Base-by-base conservation (phyloP, 2,888 invertebrate genomes). In the Eudasyphora cyanicolor region DNA sequence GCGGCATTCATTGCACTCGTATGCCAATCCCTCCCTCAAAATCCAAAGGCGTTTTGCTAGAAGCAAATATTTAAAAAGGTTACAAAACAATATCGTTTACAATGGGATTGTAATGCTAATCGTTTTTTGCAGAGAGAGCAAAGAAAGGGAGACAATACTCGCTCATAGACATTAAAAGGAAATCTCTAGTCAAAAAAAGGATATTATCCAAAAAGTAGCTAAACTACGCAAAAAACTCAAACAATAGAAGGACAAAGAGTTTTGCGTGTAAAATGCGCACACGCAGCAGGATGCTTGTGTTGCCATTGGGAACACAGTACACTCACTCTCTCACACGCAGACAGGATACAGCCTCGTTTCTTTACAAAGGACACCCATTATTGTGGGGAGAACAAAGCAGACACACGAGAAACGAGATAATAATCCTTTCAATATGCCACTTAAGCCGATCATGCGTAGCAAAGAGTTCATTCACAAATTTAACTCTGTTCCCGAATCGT, bases 391-490 rank as follows among this genome's bases (percentile, higher is more conserved):
- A 42, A 10, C 19, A 38, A 73, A 8, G 64, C 32, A 77, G 0
- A 54, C 49, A 62, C 12, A 67, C 67, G 75, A 24, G 38, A 86
- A 84, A 74, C 79, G 64, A 84, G 86, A 88, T 88, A 86, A 86
- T 91, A 91, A 91, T 91, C 91, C 91, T 90, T 91, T 91, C 90
- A 91, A 89, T 91, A 90, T 87, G 90, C 89, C 91, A 90, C 91
- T 91, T 92, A 91, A 92, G 92, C 91, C 88, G 91, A 91, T 91
- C 91, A 91, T 89, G 89, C 90, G 86, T 89, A 88, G 87, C 88
- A 87, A 86, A 83, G 79, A 85, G 79, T 83, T 85, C 87, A 86
- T 86, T 86, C 85, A 79, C 21, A 78, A 10, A 70, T 17, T 12
- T 27, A 8, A 6, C 27, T 57, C 21, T 45, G 62, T 70, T 54